Evolutionary conservation across 2,797 vertebrate genomes (phyloP).

Genomic region (Danio aesculapii): DNA sequence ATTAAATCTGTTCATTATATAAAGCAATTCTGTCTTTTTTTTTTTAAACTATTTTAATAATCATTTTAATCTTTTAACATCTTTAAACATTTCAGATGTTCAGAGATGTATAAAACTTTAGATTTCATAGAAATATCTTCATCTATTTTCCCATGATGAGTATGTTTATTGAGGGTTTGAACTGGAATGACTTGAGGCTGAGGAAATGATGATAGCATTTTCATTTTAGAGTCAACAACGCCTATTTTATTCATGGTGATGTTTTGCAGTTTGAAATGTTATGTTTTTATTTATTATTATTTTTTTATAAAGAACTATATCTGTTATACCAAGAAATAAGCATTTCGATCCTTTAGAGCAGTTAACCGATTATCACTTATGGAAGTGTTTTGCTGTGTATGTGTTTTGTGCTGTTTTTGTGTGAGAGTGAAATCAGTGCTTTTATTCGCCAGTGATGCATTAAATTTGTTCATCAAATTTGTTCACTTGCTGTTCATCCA

Average conservation of each 20-base stretch:
- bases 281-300: neutral
- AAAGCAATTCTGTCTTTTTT: too few species aligned
- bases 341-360: neutral
- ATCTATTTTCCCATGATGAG: too few species aligned
- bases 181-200: too few species aligned
- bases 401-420: slow-evolving; percentile 6
- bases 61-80: too few species aligned
- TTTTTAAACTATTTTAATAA: too few species aligned
- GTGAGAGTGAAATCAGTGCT: neutral
- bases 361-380: neutral
- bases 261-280: neutral
- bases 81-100: too few species aligned
- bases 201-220: too few species aligned
- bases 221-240: too few species aligned
- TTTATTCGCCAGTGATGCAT: neutral
- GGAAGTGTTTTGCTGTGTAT: neutral
- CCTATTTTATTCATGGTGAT: neutral
- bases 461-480: neutral
- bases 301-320: neutral
- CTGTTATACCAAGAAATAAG: neutral
- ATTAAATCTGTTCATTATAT: too few species aligned
- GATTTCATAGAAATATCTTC: too few species aligned
- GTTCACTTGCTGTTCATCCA: neutral
- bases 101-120: too few species aligned
- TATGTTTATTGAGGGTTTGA: too few species aligned